These are phyloP conservation scores for Pyrrhosoma nymphula DNA, from an alignment of 2,888 invertebrate species.

Conservation along the genomic window DNA sequence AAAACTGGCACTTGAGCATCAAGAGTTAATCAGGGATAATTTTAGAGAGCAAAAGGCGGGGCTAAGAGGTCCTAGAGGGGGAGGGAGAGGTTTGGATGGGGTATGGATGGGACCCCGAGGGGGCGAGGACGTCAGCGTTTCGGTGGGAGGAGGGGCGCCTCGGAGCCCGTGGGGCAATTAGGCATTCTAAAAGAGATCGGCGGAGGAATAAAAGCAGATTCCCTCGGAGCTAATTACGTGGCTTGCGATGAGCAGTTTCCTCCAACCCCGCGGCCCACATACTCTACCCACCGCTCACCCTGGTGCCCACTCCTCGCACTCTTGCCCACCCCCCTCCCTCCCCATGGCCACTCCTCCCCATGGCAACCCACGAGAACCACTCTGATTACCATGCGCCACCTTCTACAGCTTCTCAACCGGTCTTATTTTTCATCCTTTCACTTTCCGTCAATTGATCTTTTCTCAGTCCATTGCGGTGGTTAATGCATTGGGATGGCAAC, in stretches of 20 bases:
- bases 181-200: slow-evolving; percentile 31
- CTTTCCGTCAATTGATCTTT: neutral
- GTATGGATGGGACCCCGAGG: neutral
- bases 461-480: neutral
- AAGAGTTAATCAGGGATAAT: slow-evolving; percentile 36
- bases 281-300: neutral
- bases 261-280: neutral
- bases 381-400: neutral
- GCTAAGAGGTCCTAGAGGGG: neutral
- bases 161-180: slow-evolving; percentile 25
- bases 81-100: neutral
- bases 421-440: neutral
- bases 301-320: too few relatives aligned
- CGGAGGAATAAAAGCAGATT: slow-evolving; percentile 31
- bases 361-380: too few relatives aligned
- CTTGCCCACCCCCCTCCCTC: too few relatives aligned
- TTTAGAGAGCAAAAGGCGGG: neutral
- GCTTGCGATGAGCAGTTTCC: slow-evolving; percentile 33
- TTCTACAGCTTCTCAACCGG: neutral
- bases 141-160: neutral
- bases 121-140: neutral
- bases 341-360: too few relatives aligned
- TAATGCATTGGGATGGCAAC: neutral
- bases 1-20: slow-evolving; percentile 40
- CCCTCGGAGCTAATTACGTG: slow-evolving; percentile 34